Base-by-base conservation (phyloP, 2,888 invertebrate species). In the Pandemis cinnamomeana region DNA sequence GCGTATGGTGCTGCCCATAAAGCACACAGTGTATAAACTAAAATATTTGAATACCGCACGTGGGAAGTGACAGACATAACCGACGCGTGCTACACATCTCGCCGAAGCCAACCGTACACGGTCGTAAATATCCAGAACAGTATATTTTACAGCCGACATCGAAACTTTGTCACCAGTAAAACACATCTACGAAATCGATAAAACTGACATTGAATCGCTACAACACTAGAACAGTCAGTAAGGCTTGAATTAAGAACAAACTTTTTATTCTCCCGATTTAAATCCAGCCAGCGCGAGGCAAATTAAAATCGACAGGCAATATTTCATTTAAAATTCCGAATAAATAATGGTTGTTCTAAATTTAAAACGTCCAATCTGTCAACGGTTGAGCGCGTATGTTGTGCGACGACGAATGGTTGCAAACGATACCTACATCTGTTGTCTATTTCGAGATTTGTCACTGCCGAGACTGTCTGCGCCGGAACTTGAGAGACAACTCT, bases 351-450 rank as follows among this genome's bases (percentile, higher is more conserved):
- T 79, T 80, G 82, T 87, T 92, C 93, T 92, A 93, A 89, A 91
- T 91, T 89, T 92, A 91, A 91, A 89, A 85, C 85, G 86, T 88
- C 91, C 91, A 92, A 93, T 93, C 92, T 92, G 93, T 93, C 93
- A 93, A 93, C 93, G 91, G 92, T 86, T 84, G 90, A 89, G 88
- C 89, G 91, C 91, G 91, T 83, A 90, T 88, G 92, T 92, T 91
- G 90, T 89, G 89, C 89, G 91, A 91, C 91, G 89, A 89, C 89
- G 89, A 89, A 91, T 89, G 89, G 89, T 89, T 87, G 92, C 93
- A 88, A 92, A 90, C 91, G 92, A 89, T 89, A 89, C 89, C 90
- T 88, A 91, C 92, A 91, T 84, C 81, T 92, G 91, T 89, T 88
- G 86, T 91, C 92, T 93, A 94, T 93, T 94, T 93, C 86, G 82